Evolutionary conservation across 2,888 invertebrate genomes (phyloP).

Genomic region (Ichneumoninae sp.): DNA sequence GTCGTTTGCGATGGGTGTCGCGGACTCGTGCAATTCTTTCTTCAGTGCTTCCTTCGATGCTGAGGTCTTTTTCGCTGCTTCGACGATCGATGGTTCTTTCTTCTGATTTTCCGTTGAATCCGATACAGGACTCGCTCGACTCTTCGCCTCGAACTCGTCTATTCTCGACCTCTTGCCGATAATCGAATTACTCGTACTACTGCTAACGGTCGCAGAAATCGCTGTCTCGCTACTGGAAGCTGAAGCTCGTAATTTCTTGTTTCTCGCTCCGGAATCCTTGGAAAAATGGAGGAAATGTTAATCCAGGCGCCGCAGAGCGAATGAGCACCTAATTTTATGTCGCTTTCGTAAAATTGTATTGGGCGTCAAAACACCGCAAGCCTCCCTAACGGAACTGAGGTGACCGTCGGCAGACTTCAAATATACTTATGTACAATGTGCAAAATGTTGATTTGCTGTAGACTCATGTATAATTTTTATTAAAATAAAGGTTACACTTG

Average conservation of each 20-base stretch:
- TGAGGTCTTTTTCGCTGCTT: conserved; percentile 6
- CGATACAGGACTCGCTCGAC: conserved; percentile 45
- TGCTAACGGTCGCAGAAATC: conserved; percentile 54
- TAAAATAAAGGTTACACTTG: too few species aligned
- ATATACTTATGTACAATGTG: too few species aligned
- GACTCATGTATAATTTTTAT: too few species aligned
- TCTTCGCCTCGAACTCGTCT: conserved; percentile 72
- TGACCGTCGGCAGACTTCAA: too few species aligned
- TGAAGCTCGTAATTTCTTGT: conserved; percentile 62
- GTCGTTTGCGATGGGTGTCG: conserved; percentile 61
- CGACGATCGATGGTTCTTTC: conserved; percentile 33
- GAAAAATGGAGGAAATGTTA: conserved; percentile 10
- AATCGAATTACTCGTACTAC: conserved; percentile 73
- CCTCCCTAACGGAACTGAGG: too few species aligned
- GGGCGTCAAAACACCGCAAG: too few species aligned
- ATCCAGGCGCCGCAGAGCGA: neutral
- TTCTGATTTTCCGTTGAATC: conserved; percentile 16
- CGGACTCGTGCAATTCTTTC: conserved; percentile 8
- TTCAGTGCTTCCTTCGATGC: neutral
- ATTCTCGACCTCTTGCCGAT: conserved; percentile 80
- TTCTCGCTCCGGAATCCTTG: conserved; percentile 56
- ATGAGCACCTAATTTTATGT: neutral
- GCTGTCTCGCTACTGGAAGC: conserved; percentile 58
- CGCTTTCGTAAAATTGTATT: neutral
- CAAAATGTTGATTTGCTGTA: too few species aligned